Base-by-base conservation (phyloP, 1,140 invertebrate species). In the Microplitis mediator region DNA sequence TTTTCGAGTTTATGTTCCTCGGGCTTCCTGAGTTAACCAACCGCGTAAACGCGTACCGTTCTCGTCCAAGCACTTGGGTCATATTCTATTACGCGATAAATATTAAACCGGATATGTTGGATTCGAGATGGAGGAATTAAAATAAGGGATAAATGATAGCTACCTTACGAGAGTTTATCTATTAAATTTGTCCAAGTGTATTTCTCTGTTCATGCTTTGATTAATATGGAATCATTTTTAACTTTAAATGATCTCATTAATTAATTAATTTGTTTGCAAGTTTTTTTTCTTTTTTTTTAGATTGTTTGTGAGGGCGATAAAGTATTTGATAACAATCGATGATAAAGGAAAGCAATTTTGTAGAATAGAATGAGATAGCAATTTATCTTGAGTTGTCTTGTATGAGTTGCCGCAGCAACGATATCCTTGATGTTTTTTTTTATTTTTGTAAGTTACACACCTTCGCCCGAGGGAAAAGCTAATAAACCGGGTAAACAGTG, bases 61-160 rank as follows among this genome's bases (percentile, higher is more conserved):
- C 77, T 70, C 76, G 74, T 66, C 76, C 23, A 63, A 11, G 64
- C 71, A 78, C 77, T 69, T 72, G 72, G 74, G 74, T 77, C 78
- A 79, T 82, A 84, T 83, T 83, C 77, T 80, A 80, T 82, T 80
- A 80, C 75, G 76, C 77, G 77, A 84, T 84, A 83, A 83, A 84
- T 83, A 82, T 83, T 82, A 80, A 78, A 79, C 63, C 75, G 70
- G 74, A 74, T 71, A 73, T 77, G 71, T 72, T 45, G 39, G 39
- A 69, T 73, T 73, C 68, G 60, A 36, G 69, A 72, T 14, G 16
- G 31, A 64, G 51, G 50, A 64, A 51, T 34, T 31, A 71, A 23
- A 34, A 56, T 56, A 65, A 16, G 45, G 39, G 34, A 23, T 56
- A 6, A 8, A 45, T 9, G 6, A 45, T 45, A 45, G 11, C 39